These are phyloP conservation scores for Bothrops jararaca DNA, from an alignment of 2,113 vertebrate genomes.

Conservation along the genomic window DNA sequence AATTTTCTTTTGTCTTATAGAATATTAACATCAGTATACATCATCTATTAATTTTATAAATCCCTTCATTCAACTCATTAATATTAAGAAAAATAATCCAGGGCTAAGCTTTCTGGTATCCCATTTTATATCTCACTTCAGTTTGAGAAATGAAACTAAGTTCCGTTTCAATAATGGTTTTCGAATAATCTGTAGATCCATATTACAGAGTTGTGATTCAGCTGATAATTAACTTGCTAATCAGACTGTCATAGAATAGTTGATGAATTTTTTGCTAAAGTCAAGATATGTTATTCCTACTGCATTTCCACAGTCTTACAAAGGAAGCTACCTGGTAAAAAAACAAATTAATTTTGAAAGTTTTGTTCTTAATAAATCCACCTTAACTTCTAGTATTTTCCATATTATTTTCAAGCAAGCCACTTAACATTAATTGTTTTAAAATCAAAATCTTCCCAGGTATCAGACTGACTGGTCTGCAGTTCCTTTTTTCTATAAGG, in stretches of 20 bases:
- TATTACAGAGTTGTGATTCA: background rate
- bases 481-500: background rate
- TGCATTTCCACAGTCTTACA: background rate
- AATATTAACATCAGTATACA: background rate
- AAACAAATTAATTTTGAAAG: background rate
- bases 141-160: background rate
- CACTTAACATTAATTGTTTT: background rate
- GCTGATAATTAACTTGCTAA: background rate
- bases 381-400: background rate
- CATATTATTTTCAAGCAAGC: background rate
- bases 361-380: background rate
- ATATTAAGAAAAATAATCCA: background rate
- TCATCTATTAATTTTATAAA: background rate
- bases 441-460: background rate
- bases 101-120: background rate
- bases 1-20: background rate
- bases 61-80: background rate
- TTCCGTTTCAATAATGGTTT: background rate
- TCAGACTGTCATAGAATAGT: background rate
- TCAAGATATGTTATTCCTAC: background rate
- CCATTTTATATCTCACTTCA: background rate
- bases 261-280: background rate
- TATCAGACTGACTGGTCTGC: background rate
- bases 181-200: background rate
- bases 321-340: background rate